These are phyloP conservation scores for Lydus trimaculatus DNA, from an alignment of 2,888 invertebrate genomes.

Conservation along the genomic window DNA sequence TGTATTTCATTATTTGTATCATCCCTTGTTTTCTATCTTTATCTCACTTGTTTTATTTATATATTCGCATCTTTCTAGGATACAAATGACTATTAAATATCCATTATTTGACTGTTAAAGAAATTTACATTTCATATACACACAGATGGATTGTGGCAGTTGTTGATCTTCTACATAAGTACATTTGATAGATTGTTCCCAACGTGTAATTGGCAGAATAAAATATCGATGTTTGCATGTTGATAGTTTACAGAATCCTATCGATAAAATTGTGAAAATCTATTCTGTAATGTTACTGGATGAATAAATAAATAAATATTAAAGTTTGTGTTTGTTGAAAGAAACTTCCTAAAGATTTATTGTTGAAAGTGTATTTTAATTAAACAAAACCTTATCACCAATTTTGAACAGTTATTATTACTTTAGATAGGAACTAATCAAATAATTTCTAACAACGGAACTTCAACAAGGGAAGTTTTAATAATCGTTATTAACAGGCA, in stretches of 20 bases:
- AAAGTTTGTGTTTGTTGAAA: neutral
- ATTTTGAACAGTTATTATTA: conserved; percentile 8
- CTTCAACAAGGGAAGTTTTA: neutral
- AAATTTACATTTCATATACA: conserved; percentile 7
- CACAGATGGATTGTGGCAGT: conserved; percentile 36
- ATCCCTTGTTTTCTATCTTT: neutral
- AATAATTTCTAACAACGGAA: neutral
- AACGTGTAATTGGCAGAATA: conserved; percentile 47
- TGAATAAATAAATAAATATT: conserved; percentile 17
- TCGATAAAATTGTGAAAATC: conserved; percentile 30
- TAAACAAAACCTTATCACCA: neutral
- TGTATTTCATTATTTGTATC: neutral
- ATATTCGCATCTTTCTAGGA: neutral
- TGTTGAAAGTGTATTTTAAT: neutral
- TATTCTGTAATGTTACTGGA: conserved; percentile 15
- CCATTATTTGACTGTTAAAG: neutral
- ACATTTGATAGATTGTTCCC: conserved; percentile 46
- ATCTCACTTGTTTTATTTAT: neutral
- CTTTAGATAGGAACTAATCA: neutral
- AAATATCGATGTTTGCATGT: conserved; percentile 46
- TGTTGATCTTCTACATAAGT: conserved; percentile 37
- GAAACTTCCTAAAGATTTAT: neutral
- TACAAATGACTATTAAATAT: neutral
- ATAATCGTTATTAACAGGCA: conserved; percentile 11
- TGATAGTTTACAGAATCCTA: conserved; percentile 33